phyloP scores from a whole-genome alignment of 2,113 vertebrate species.

The Podarcis raffonei region DNA sequence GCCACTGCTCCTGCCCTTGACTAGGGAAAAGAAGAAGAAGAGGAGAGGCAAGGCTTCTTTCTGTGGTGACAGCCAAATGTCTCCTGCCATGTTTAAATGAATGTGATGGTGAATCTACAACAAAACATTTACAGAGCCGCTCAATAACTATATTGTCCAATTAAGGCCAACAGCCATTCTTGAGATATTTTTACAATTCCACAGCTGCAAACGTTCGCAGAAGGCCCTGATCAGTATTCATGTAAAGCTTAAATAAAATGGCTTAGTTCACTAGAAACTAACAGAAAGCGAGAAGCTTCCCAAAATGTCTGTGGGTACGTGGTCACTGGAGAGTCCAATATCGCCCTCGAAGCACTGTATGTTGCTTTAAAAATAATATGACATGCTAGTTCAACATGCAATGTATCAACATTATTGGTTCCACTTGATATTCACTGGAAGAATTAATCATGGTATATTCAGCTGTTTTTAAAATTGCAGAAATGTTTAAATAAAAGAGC shows the following conservation, averaged over 20 bases:
- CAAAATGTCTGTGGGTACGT: not conserved
- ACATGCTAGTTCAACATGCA: slow-evolving; percentile 23
- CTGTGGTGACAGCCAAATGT: not conserved
- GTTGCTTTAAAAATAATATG: slow-evolving; percentile 8
- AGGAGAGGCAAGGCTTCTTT: no score
- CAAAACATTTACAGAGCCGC: not conserved
- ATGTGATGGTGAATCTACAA: not conserved
- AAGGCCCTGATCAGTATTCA: slow-evolving; percentile 14
- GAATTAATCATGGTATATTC: slow-evolving; percentile 36
- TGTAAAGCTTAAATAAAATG: slow-evolving; percentile 15
- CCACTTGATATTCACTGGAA: slow-evolving; percentile 32
- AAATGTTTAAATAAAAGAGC: slow-evolving; percentile 11
- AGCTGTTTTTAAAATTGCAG: slow-evolving; percentile 32
- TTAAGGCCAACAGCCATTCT: slow-evolving; percentile 20
- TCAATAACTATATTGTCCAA: slow-evolving; percentile 13
- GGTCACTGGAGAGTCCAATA: not conserved
- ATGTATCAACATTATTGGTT: slow-evolving; percentile 21
- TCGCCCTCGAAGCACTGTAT: not conserved
- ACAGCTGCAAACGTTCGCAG: slow-evolving; percentile 27
- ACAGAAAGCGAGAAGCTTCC: slow-evolving; percentile 2
- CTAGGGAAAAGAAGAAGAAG: not conserved
- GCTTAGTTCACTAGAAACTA: not conserved
- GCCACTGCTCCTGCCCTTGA: no score
- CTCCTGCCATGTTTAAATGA: not conserved
- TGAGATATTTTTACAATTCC: slow-evolving; percentile 25